Evolutionary conservation across 2,113 vertebrate species (phyloP), one percentile per base, ranked within the genome.

Genomic region (Hippopotamus amphibius): DNA sequence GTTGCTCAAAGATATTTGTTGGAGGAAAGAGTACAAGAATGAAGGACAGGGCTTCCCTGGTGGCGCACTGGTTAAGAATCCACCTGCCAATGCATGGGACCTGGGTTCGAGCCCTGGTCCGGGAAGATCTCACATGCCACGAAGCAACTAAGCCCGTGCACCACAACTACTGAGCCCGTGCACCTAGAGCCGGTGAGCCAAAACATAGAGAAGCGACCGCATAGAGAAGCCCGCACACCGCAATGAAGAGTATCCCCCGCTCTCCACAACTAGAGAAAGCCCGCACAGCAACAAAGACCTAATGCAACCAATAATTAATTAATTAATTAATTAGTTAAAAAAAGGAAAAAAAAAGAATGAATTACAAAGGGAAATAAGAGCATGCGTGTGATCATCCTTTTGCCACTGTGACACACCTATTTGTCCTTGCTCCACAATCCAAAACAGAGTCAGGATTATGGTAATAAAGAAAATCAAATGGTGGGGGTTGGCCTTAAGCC

Each of bases 321-420:
- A 37, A 37, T 37, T 37, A 37, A 37, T 37, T 37, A 37, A 37
- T 37, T 37, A 37, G 37, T 37, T 37, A 37, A 37, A 37, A 37
- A 37, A 37, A 37, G 37, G 37, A 37, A 37, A 37, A 37, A 37
- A 50, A 26, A 11, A 65, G 69, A 41, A 63, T 26, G 5, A 14
- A 66, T 4, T 41, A 24, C 48, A 43, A 57, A 76, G 6, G 48
- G 3, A 14, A 53, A 28, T 26, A n/a, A 37, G 21, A 65, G 41
- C 33, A 8, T 1, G 12, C 5, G 14, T 1, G 4, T 94, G 46
- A 11, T 5, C 14, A 17, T 37, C 22, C 7, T n/a, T 1, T 5
- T 11, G 53, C 7, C 41, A 13, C 5, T 16, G 11, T 9, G 16
- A 12, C 37, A 69, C 16, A 33, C 28, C 7, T 59, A 57, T 30